Evolutionary conservation across 2,113 vertebrate genomes (phyloP).

Genomic region (Machaerirhynchus nigripectus): DNA sequence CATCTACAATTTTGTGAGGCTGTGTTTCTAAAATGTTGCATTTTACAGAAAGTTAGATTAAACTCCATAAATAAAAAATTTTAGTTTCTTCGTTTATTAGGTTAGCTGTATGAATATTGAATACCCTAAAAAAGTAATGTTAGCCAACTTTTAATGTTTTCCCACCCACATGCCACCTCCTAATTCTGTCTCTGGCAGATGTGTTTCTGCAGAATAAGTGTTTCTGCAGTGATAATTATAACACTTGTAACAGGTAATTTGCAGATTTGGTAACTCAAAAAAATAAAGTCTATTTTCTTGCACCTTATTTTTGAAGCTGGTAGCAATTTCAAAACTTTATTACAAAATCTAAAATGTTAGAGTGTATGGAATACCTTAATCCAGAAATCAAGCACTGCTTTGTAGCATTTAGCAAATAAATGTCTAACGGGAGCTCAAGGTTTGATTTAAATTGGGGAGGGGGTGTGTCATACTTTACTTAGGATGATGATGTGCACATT

Average conservation of each 20-base stretch:
- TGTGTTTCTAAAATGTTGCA: background rate
- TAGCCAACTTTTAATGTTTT: slow-evolving; percentile 65
- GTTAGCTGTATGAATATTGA: background rate
- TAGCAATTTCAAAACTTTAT: background rate
- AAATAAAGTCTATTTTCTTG: background rate
- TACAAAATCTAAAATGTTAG: background rate
- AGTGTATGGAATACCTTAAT: background rate
- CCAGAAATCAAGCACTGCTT: background rate
- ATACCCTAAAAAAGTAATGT: slow-evolving; percentile 32
- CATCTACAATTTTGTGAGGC: background rate
- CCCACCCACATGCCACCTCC: slow-evolving; percentile 3
- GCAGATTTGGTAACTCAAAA: background rate
- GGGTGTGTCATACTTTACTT: background rate
- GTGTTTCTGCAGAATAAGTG: slow-evolving; percentile 27
- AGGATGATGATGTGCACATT: background rate
- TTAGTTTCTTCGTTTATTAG: slow-evolving; percentile 23
- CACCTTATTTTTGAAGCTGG: background rate
- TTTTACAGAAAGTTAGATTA: background rate
- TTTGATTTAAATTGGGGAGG: background rate
- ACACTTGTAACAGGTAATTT: slow-evolving; percentile 14
- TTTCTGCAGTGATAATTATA: slow-evolving; percentile 32
- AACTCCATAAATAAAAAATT: background rate
- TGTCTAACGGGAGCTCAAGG: background rate
- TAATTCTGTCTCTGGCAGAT: slow-evolving; percentile 56
- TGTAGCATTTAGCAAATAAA: background rate